phyloP scores from a whole-genome alignment of 2,797 vertebrate species.

The Champsocephalus gunnari region DNA sequence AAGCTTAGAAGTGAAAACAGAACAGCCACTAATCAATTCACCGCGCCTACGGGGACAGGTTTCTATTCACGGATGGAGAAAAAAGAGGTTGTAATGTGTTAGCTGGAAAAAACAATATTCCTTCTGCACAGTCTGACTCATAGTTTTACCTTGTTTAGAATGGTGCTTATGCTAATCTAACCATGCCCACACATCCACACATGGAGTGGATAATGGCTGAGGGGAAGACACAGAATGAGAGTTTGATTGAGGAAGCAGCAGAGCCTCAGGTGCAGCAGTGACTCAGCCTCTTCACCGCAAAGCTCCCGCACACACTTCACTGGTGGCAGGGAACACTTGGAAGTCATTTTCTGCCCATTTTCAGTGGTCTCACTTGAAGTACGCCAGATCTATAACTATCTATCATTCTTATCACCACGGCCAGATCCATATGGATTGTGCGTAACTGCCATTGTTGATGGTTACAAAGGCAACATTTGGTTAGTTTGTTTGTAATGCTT shows the following conservation, averaged over 20 bases:
- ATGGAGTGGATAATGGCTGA: background rate
- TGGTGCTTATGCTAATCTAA: slow-evolving; percentile 20
- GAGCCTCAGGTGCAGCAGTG: slow-evolving; percentile 32
- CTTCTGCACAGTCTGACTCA: slow-evolving; percentile 25
- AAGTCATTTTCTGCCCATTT: slow-evolving; percentile 30
- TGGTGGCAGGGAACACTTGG: slow-evolving; percentile 35
- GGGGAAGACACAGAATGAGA: background rate
- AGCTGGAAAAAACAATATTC: slow-evolving; percentile 21
- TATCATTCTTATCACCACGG: background rate
- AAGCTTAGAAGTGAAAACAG: slow-evolving; percentile 47
- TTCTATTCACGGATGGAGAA: slow-evolving; percentile 39
- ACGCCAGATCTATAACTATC: slow-evolving; percentile 3
- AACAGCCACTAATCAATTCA: slow-evolving; percentile 55
- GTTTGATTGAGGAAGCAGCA: slow-evolving; percentile 34
- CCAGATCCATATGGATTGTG: background rate
- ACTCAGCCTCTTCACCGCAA: slow-evolving; percentile 55
- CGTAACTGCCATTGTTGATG: background rate
- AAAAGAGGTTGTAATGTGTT: slow-evolving; percentile 62
- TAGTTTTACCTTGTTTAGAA: slow-evolving; percentile 32
- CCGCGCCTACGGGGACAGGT: slow-evolving; percentile 49
- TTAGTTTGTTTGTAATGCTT: background rate
- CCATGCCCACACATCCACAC: slow-evolving; percentile 23
- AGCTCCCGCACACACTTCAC: slow-evolving; percentile 27
- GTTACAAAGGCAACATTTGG: background rate
- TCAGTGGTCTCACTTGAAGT: background rate